Conservation (phyloP, 2,113 vertebrate species). For the Pithys albifrons region DNA sequence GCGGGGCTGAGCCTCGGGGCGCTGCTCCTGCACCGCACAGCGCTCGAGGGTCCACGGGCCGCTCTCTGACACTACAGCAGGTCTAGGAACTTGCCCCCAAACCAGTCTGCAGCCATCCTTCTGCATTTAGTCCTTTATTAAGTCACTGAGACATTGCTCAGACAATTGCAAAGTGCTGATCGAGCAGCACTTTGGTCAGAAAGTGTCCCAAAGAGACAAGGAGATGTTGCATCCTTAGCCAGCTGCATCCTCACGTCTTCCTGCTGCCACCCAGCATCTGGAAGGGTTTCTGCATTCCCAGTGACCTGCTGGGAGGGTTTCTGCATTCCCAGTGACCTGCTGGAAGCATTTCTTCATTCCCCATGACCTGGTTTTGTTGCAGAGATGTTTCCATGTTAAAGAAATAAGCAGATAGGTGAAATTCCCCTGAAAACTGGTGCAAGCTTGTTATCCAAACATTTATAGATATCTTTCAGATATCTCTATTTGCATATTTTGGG, state of each 20-base stretch:
- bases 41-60: not conserved
- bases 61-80: not conserved
- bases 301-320: too few species aligned
- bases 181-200: not conserved
- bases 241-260: not conserved
- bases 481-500: not conserved
- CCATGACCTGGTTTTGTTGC: not conserved
- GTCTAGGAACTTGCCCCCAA: not conserved
- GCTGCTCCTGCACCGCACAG: not conserved
- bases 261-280: not conserved
- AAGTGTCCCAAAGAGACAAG: not conserved
- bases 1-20: not conserved
- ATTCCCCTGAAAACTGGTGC: not conserved
- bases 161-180: not conserved
- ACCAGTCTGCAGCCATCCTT: not conserved
- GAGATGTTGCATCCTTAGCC: not conserved
- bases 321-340: too few species aligned
- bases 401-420: not conserved
- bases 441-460: not conserved
- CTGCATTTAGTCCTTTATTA: not conserved
- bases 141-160: not conserved
- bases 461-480: not conserved
- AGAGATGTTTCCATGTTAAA: not conserved
- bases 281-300: too few species aligned
- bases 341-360: not conserved